Evolutionary conservation across 2,888 invertebrate species (phyloP).

Genomic region (Epicampocera succincta): DNA sequence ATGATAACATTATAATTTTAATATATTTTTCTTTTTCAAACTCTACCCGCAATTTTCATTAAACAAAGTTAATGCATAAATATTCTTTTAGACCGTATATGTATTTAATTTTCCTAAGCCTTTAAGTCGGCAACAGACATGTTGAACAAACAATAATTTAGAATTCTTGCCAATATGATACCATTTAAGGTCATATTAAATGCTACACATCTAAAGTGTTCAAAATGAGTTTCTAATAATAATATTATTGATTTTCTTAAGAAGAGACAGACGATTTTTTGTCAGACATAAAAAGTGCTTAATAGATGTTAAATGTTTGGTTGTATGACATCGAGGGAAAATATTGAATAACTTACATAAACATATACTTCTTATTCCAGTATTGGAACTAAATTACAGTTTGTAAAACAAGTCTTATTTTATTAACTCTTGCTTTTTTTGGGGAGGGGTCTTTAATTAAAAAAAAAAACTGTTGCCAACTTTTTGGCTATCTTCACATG

Average conservation of each 20-base stretch:
- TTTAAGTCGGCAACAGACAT: constrained; percentile 49
- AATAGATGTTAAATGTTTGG: neutral
- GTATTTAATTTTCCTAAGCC: constrained; percentile 25
- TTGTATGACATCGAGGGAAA: too few relatives aligned
- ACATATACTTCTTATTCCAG: too few relatives aligned
- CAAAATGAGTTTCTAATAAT: constrained; percentile 7
- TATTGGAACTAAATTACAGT: too few relatives aligned
- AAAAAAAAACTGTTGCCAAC: constrained; percentile 48
- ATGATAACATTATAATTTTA: constrained; percentile 1
- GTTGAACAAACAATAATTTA: neutral
- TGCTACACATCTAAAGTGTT: neutral
- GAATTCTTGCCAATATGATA: constrained; percentile 1
- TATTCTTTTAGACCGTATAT: neutral
- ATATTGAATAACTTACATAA: too few relatives aligned
- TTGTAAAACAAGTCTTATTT: too few relatives aligned
- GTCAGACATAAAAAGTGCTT: constrained; percentile 7
- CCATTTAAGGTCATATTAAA: constrained; percentile 38
- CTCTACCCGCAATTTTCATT: neutral
- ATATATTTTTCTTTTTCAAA: neutral
- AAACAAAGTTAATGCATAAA: neutral
- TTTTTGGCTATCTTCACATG: constrained; percentile 15
- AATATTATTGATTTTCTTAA: constrained; percentile 14
- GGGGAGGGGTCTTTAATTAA: neutral
- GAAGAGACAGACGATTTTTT: constrained; percentile 11
- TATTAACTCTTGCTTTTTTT: too few relatives aligned